Evolutionary conservation across 2,888 invertebrate species (phyloP), one percentile per base, ranked within the genome.

Genomic region (Beris morrisii): DNA sequence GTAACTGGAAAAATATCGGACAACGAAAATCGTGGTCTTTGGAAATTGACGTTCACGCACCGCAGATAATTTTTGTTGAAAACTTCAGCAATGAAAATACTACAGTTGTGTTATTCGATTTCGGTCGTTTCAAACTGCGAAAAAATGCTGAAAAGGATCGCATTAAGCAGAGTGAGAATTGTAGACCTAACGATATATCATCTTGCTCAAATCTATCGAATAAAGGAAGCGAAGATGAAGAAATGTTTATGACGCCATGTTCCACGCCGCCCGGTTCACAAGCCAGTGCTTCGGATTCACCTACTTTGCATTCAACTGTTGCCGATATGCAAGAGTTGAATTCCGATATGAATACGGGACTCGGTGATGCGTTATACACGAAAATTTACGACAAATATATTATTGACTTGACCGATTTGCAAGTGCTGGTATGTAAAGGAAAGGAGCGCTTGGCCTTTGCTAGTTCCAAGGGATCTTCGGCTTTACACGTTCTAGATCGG

Each of bases 391-490:
- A 92, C 75, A 88, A 87, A 77, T 95, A 90, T 75, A 85, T 85
- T 48, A 86, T 95, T 56, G 91, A 92, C 76, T 82, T 95, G 71
- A 90, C 89, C 59, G 93, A 94, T 74, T 81, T 90, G 72, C 94
- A 97, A 82, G 89, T 97, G 61, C 81, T 97, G 71, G 91, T 95
- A 57, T 95, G 95, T 1, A 89, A 90, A 77, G 91, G 90, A 44
- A 89, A 90, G 70, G 95, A 96, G 76, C 92, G 93, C 79, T 95
- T 94, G 92, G 88, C 91, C 74, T 91, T 91, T 76, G 94, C 94
- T 3, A 90, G 93, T 74, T 86, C 90, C 28, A 89, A 92, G 77
- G 90, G 90, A 46, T 89, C 92, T 11, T 95, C 95, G 0, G 87
- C 88, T 58, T 83, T 95, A 72, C 96, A 97, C 75, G 86, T 97